Evolutionary conservation across 37 sponge, comb jelly and placozoan genomes (phyloP), one percentile per base, ranked within the genome.

Genomic region (Agelas oroides): DNA sequence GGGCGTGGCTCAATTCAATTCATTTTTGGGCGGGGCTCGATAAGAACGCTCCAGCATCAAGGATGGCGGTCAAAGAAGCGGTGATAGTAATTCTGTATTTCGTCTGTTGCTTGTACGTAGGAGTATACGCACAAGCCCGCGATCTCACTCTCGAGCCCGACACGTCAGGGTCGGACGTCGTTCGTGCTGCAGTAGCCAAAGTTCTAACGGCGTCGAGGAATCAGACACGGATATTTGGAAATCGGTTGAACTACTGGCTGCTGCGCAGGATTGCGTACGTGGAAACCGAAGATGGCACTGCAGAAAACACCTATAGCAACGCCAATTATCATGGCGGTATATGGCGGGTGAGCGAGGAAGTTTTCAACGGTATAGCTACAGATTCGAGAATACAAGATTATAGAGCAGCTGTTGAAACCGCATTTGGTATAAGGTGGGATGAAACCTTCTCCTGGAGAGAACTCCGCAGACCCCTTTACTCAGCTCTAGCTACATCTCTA

Each of bases 191-290:
- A 23, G 25, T 71, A 31, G 18, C 72, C 53, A 71, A 71, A 24
- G 32, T 67, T 34, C 46, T 46, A 8, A 12, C 46, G 6, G 46
- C 46, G 8, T 46, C 46, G 6, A 46, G 46, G 46, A 46, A 46
- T 46, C 33, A 67, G 32, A 12, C 33, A 12, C 1, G 32, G 19
- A 31, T 19, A 13, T 35, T 71, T 35, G 31, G 23, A 38, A 34
- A 33, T 18, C 21, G 36, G 1, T 23, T 41, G 1, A 35, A 38
- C 37, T 23, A 41, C 2, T n/a, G 72, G 23, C 5, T 75, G 15
- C 31, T 75, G 32, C 57, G 75, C 21, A 55, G 37, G 2, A 55
- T 75, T 5, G 75, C 75, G 5, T 75, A 57, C 59, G 59, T 75
- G 1, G 75, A 75, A 52, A 57, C 75, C 1, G 16, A 1, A 30